Evolutionary conservation across 2,888 invertebrate genomes (phyloP), one percentile per base, ranked within the genome.

Genomic region (Frankliniella intonsa): DNA sequence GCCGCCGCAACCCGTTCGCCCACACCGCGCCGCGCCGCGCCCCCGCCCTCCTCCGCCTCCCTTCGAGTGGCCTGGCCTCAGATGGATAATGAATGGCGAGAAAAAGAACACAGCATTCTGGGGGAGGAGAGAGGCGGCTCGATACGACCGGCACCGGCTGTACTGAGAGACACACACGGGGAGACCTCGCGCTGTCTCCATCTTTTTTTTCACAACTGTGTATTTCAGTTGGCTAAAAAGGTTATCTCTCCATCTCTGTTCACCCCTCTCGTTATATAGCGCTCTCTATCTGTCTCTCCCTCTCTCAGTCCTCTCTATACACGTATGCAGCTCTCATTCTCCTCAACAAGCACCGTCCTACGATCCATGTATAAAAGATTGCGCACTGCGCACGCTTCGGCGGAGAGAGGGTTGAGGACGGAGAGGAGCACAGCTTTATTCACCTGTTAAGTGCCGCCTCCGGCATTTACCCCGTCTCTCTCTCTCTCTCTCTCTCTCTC

Each of bases 321-420:
- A n/a, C n/a, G n/a, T n/a, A n/a, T n/a, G n/a, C n/a, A n/a, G 38
- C 38, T 38, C 38, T 38, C 38, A 3, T 38, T 38, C 38, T 38
- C 38, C 5, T 5, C 38, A 38, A 38, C 38, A 5, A 5, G 38
- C n/a, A n/a, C n/a, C n/a, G n/a, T n/a, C 38, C 38, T 38, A 38
- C 38, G 38, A 38, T 38, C 38, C 69, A 76, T 76, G 69, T 76
- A 76, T 76, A 76, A 76, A 76, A 76, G 69, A 76, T 76, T 76
- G 69, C 25, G 25, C 69, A 76, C 12, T 76, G 69, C 69, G 25
- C 69, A 11, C 22, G 69, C 69, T 76, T 12, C 22, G 25, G 9
- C 12, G 69, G 69, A 12, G 69, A 76, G 25, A 76, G 69, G 25
- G 38, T 38, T 38, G 38, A 69, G n/a, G 69, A 22, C 69, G 69